Conservation (phyloP, 2,888 invertebrate species). For the Fabriciana adippe region DNA sequence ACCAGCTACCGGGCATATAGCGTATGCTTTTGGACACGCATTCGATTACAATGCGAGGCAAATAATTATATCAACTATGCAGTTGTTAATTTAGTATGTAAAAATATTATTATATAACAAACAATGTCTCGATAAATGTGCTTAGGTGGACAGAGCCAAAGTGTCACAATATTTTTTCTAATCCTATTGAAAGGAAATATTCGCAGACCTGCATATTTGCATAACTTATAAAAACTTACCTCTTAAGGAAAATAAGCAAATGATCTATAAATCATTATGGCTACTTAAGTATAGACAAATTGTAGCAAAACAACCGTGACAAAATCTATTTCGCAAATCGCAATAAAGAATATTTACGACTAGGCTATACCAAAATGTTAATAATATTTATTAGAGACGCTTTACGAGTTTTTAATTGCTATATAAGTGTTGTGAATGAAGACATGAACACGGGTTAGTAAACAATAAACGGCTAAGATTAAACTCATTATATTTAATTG, state of each 20-base stretch:
- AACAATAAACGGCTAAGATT: conserved; percentile 24
- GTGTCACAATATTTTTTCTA: no score
- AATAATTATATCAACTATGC: no score
- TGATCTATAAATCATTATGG: not conserved
- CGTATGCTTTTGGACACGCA: no score
- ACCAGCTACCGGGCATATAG: no score
- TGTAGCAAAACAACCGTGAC: not conserved
- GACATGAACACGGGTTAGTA: not conserved
- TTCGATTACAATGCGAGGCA: no score
- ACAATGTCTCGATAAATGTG: no score
- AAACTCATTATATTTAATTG: conserved; percentile 21
- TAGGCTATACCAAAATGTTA: not conserved
- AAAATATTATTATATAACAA: no score
- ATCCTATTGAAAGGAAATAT: no score
- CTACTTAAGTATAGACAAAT: not conserved
- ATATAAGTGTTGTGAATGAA: conserved; percentile 11
- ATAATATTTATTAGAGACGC: not conserved
- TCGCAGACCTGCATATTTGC: no score
- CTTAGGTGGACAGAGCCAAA: no score
- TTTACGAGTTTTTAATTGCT: conserved; percentile 18
- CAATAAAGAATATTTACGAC: not conserved
- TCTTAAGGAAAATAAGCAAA: not conserved
- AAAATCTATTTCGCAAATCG: not conserved
- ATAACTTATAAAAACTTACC: no score
- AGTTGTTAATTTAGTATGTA: no score